Conservation (phyloP, 2,888 invertebrate genomes). For the Barypeithes pellucidus region DNA sequence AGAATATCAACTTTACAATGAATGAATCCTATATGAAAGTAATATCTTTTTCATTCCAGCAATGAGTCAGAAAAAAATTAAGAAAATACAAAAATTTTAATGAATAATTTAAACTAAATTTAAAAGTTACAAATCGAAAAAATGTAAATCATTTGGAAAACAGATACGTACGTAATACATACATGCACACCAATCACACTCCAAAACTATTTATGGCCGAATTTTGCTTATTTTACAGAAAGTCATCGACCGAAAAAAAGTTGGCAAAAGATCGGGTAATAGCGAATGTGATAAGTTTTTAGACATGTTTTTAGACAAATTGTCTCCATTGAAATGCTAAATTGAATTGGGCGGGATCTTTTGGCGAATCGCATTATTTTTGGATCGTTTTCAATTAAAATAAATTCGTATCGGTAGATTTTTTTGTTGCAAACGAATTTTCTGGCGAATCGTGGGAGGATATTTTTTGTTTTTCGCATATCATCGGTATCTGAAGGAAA, state of each 20-base stretch:
- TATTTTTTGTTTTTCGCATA: no score
- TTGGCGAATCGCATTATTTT: slow-evolving; percentile 1
- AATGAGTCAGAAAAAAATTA: not conserved
- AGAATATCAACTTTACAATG: no score
- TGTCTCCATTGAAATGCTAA: slow-evolving; percentile 34
- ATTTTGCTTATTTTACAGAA: slow-evolving; percentile 37
- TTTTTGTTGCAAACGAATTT: no score
- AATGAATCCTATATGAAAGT: no score
- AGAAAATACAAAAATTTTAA: not conserved
- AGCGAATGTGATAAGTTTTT: slow-evolving; percentile 21
- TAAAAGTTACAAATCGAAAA: slow-evolving; percentile 4
- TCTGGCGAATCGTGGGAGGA: no score
- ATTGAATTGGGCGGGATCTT: not conserved
- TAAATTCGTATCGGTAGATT: no score
- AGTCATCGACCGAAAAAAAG: slow-evolving; percentile 54
- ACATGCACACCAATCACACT: not conserved
- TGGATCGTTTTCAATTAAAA: not conserved
- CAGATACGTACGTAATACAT: not conserved
- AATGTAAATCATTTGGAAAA: not conserved
- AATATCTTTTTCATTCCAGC: not conserved
- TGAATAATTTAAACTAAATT: not conserved
- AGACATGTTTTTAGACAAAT: slow-evolving; percentile 38
- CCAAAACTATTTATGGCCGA: slow-evolving; percentile 13
- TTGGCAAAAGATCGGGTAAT: slow-evolving; percentile 33
- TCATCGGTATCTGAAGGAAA: no score